Conservation (phyloP, 2,113 vertebrate genomes). For the human (Homo sapiens) region GRCh38 chr14:77443001-77443500, state of each 20-base stretch:
- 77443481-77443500: too few species aligned
- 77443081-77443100: neutral
- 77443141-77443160: slow-evolving; percentile 92
- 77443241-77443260: neutral
- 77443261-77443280: neutral
- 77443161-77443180: slow-evolving; percentile 44
- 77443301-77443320: neutral
- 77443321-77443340: neutral
- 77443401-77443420: neutral
- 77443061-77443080: neutral
- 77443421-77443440: neutral
- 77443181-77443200: neutral
- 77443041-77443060: neutral
- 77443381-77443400: neutral
- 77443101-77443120: slow-evolving; percentile 84
- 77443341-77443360: neutral
- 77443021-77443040: neutral
- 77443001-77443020: neutral
- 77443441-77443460: neutral
- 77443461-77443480: neutral
- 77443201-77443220: neutral
- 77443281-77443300: neutral
- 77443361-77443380: neutral
- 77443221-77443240: neutral
- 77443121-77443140: slow-evolving; percentile 93